These are phyloP conservation scores for Trachymyrmex septentrionalis DNA, from an alignment of 1,140 invertebrate genomes.

Conservation along the genomic window DNA sequence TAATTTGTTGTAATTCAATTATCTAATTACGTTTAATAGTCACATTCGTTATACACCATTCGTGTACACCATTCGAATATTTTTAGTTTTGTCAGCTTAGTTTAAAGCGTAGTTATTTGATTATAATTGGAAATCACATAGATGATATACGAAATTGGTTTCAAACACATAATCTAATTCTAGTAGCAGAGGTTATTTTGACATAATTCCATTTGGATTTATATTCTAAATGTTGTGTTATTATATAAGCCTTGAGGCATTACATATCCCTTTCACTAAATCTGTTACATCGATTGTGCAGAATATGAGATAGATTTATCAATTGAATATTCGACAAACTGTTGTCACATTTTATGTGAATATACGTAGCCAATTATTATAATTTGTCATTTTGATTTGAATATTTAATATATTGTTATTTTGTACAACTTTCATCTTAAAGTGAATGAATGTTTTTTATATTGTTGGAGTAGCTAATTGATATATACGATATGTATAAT, in stretches of 20 bases:
- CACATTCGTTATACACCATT: no score
- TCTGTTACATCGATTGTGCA: background rate
- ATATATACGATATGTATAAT: background rate
- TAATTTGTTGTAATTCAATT: background rate
- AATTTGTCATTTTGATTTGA: background rate
- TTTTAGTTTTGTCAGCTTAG: background rate
- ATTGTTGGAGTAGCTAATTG: background rate
- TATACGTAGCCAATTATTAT: background rate
- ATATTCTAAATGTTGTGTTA: background rate
- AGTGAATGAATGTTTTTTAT: background rate
- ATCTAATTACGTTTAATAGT: background rate
- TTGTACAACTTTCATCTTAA: background rate
- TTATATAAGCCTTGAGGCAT: background rate
- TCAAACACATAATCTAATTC: constrained; percentile 1
- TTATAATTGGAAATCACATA: background rate
- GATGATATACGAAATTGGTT: constrained; percentile 1
- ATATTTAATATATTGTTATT: background rate
- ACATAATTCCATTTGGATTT: background rate
- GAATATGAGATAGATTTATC: background rate
- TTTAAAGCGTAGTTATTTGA: background rate
- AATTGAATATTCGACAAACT: background rate
- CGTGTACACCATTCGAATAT: background rate
- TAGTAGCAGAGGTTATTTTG: background rate
- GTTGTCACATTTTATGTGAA: background rate
- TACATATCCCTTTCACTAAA: background rate